Conservation (phyloP, 2,797 vertebrate species). For the Megalops cyprinoides region DNA sequence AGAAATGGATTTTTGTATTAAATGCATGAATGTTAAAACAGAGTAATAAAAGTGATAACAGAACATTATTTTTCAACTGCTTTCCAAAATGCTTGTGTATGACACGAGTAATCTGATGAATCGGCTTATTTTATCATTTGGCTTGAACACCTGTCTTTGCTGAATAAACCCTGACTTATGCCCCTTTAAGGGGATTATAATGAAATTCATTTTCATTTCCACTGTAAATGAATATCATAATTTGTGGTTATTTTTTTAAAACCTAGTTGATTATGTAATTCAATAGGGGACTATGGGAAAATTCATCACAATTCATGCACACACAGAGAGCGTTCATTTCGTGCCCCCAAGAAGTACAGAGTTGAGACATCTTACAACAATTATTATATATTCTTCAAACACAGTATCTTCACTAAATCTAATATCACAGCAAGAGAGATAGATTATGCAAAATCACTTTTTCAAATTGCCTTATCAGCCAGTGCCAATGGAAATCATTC, state of each 20-base stretch:
- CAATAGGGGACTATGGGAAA: not conserved
- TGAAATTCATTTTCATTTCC: not conserved
- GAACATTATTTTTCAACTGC: not conserved
- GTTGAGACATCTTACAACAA: not conserved
- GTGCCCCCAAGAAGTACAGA: not conserved
- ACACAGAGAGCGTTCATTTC: not conserved
- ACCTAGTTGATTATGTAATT: not conserved
- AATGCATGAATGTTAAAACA: not conserved
- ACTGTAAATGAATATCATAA: too few relatives aligned
- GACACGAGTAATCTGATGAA: not conserved
- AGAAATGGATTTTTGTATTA: not conserved
- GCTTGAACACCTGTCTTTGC: not conserved
- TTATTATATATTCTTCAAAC: not conserved
- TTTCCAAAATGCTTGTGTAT: not conserved
- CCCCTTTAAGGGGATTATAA: not conserved
- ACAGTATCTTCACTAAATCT: not conserved
- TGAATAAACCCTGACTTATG: not conserved
- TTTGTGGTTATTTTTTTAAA: too few relatives aligned
- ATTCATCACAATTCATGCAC: not conserved
- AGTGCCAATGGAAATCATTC: not conserved
- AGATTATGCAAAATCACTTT: constrained; percentile 1
- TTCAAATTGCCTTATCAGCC: not conserved
- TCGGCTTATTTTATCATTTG: not conserved
- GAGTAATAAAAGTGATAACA: not conserved
- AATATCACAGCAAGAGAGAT: not conserved